Conservation (phyloP, 2,797 vertebrate species). For the Scolopax bukidnonensis region DNA sequence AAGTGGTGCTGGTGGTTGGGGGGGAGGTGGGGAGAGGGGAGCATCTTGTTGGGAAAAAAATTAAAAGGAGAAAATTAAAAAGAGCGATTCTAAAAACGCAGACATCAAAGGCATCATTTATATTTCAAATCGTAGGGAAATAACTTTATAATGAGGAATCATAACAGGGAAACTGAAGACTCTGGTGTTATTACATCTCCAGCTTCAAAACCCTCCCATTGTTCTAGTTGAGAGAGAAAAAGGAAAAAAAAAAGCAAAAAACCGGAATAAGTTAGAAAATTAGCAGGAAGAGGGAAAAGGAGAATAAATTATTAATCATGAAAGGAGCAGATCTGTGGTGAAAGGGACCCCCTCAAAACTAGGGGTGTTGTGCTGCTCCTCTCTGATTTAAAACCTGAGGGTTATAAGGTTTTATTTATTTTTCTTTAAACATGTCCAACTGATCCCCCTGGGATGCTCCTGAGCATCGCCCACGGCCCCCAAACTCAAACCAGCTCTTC, state of each 20-base stretch:
- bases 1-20: neutral
- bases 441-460: neutral
- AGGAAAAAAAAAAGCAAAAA: neutral
- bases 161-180: conserved; percentile 44
- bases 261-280: conserved; percentile 40
- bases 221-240: conserved; percentile 64
- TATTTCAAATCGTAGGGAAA: conserved; percentile 73
- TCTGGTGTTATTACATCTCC: conserved; percentile 34
- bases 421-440: neutral
- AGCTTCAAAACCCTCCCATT: conserved; percentile 72
- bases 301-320: conserved; percentile 62
- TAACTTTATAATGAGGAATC: conserved; percentile 78
- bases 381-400: neutral
- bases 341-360: neutral
- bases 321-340: conserved; percentile 23
- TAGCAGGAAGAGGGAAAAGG: conserved; percentile 29
- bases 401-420: neutral
- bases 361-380: neutral
- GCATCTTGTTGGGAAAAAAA: conserved; percentile 36
- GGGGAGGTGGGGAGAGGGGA: neutral
- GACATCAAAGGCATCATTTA: conserved; percentile 75
- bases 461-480: fast-evolving
- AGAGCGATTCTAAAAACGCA: conserved; percentile 1
- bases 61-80: conserved; percentile 50
- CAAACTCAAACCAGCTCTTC: neutral